Conservation (phyloP, 2,797 vertebrate species). For the Zonotrichia albicollis region DNA sequence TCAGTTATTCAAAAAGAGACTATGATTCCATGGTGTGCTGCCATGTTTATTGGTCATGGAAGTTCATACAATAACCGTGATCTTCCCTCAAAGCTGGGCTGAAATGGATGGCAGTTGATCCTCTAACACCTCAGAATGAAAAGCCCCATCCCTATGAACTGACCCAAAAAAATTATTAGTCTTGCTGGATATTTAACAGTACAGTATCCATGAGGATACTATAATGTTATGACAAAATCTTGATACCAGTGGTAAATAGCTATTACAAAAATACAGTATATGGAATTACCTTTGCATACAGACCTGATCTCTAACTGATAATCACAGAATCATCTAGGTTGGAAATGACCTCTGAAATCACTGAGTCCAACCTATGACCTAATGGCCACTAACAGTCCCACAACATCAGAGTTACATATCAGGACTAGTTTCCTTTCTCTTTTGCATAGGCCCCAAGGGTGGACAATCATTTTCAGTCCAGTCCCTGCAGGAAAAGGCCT, state of each 20-base stretch:
- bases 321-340: not conserved
- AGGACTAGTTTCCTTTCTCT: not conserved
- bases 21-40: not conserved
- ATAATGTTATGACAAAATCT: not conserved
- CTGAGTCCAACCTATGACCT: not conserved
- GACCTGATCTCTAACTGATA: not conserved
- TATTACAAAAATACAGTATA: not conserved
- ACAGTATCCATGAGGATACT: not conserved
- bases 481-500: not conserved
- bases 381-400: not conserved
- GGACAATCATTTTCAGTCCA: not conserved
- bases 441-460: not conserved
- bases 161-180: not conserved
- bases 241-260: not conserved
- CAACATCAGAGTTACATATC: not conserved
- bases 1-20: not conserved
- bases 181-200: not conserved
- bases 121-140: not conserved
- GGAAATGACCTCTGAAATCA: not conserved
- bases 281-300: not conserved
- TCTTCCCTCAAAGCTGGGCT: not conserved
- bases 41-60: not conserved
- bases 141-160: not conserved
- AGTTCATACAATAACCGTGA: not conserved
- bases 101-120: not conserved